phyloP scores from a whole-genome alignment of 2,113 vertebrate genomes.

The Malurus alboscapulatus region DNA sequence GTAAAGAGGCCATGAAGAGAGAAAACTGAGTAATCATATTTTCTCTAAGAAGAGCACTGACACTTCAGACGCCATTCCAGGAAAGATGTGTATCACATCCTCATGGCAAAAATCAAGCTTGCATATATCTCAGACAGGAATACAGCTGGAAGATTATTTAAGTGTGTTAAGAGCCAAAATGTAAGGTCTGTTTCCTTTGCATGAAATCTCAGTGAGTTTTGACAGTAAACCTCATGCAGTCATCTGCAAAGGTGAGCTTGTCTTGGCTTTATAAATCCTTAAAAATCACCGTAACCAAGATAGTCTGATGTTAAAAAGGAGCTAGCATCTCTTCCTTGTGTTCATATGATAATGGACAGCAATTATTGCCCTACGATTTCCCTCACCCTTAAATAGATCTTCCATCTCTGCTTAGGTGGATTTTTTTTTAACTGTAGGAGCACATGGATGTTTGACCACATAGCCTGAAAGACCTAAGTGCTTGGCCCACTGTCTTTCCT shows the following conservation, averaged over 20 bases:
- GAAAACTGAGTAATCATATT: background rate
- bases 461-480: background rate
- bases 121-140: background rate
- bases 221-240: background rate
- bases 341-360: background rate
- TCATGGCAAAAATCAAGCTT: background rate
- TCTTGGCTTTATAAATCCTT: background rate
- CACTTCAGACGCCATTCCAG: background rate
- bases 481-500: background rate
- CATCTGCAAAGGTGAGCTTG: background rate
- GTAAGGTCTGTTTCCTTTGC: background rate
- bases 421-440: background rate
- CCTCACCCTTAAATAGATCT: background rate
- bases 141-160: background rate
- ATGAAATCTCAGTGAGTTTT: background rate
- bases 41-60: background rate
- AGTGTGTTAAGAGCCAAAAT: background rate
- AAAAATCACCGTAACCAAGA: background rate
- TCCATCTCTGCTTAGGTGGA: background rate
- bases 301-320: background rate
- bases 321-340: background rate
- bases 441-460: background rate
- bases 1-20: background rate
- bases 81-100: background rate
- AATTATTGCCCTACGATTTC: background rate